A percentile compares a stretch with the other conserved stretches of the same genome.
phyloP scores from a whole-genome alignment of 2,797 vertebrate species.

The Gobionotothen gibberifrons region DNA sequence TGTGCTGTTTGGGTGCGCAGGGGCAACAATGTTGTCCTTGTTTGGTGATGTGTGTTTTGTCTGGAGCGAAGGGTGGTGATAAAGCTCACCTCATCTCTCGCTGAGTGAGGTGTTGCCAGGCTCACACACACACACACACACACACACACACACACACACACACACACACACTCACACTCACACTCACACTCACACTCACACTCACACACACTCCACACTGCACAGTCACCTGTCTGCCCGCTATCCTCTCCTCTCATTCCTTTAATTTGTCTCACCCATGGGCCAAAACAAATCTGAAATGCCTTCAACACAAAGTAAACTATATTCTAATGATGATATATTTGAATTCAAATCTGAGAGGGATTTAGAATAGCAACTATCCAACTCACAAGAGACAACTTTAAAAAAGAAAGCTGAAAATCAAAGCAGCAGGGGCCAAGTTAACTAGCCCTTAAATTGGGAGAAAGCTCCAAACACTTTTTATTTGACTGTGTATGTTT shows the following conservation, averaged over 20 bases:
- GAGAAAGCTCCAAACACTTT: not conserved
- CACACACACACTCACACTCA: constrained; percentile 37
- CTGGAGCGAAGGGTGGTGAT: constrained; percentile 68
- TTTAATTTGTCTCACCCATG: constrained; percentile 44
- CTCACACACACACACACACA: constrained; percentile 40
- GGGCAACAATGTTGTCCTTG: constrained; percentile 68
- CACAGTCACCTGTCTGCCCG: constrained; percentile 61
- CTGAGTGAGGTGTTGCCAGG: constrained; percentile 65
- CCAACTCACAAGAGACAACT: no score
- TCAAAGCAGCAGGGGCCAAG: no score
- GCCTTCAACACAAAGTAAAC: constrained; percentile 32
- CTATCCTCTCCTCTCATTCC: constrained; percentile 55
- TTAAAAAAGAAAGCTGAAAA: no score
- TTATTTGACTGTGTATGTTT: no score
- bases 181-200: constrained; percentile 52
- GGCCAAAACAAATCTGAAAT: constrained; percentile 5
- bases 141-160: constrained; percentile 32
- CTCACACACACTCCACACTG: constrained; percentile 38
- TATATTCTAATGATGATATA: constrained; percentile 21
- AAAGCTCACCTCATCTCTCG: constrained; percentile 52
- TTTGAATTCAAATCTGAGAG: constrained; percentile 2
- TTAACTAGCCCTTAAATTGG: not conserved
- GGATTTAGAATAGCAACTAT: no score
- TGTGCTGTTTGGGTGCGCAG: constrained; percentile 59
- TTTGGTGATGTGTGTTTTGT: constrained; percentile 75